phyloP scores from a whole-genome alignment of 1,140 invertebrate species.

The Trachymyrmex septentrionalis region DNA sequence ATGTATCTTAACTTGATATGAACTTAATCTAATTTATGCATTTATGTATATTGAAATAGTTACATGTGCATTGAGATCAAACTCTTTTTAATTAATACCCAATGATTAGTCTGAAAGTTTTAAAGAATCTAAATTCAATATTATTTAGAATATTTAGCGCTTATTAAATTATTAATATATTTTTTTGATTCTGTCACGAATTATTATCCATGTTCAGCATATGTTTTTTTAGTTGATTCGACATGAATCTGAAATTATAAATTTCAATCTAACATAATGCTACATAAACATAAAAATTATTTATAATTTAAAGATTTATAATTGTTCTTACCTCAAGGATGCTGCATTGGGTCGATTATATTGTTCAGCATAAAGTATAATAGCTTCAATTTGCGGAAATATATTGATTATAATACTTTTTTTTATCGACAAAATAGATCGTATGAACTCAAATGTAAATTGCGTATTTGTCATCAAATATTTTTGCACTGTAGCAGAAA shows the following conservation, averaged over 20 bases:
- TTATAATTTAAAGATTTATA: constrained; percentile 20
- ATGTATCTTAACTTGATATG: neutral
- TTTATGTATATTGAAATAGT: constrained; percentile 30
- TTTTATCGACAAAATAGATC: constrained; percentile 69
- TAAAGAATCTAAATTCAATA: constrained; percentile 40
- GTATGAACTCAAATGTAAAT: constrained; percentile 79
- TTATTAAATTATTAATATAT: constrained; percentile 64
- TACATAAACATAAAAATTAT: constrained; percentile 4
- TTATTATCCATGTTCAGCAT: constrained; percentile 44
- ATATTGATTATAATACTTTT: constrained; percentile 70
- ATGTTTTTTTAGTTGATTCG: constrained; percentile 68
- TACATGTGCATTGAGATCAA: constrained; percentile 26
- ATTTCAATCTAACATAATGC: neutral
- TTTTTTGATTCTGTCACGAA: constrained; percentile 61
- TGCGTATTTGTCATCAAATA: constrained; percentile 72
- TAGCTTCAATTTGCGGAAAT: constrained; percentile 73
- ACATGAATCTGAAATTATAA: constrained; percentile 74
- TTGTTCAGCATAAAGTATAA: constrained; percentile 77
- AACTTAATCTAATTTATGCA: neutral
- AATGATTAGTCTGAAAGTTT: constrained; percentile 17
- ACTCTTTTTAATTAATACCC: constrained; percentile 32
- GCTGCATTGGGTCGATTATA: constrained; percentile 72
- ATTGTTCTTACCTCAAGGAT: constrained; percentile 78
- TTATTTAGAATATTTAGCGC: constrained; percentile 52
- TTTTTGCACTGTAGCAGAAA: constrained; percentile 72